Conservation (phyloP, 2,113 vertebrate species). For the Ptilorrhoa leucosticta region DNA sequence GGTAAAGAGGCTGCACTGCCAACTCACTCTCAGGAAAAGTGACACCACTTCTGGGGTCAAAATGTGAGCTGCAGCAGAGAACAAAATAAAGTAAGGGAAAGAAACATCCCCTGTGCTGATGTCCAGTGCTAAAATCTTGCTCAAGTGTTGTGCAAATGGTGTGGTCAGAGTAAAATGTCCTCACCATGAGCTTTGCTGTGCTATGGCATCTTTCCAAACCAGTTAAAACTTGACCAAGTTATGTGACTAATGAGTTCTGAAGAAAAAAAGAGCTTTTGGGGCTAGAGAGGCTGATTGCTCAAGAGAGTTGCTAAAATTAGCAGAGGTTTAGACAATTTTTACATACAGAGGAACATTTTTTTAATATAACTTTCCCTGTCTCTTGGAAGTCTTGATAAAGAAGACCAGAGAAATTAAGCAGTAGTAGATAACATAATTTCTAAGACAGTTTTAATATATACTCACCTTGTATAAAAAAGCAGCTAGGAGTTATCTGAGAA, state of each 20-base stretch:
- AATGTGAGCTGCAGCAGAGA: neutral
- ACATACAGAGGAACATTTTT: neutral
- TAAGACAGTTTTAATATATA: neutral
- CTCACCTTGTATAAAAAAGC: neutral
- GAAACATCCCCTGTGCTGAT: neutral
- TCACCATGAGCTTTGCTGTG: neutral
- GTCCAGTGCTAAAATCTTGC: neutral
- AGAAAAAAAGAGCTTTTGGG: neutral
- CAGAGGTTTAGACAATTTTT: neutral
- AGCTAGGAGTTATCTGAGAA: neutral
- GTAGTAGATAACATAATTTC: neutral
- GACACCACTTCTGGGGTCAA: neutral
- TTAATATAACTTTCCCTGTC: neutral
- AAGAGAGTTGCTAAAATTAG: neutral
- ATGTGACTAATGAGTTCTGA: neutral
- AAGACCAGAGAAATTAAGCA: neutral
- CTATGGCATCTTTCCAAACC: neutral
- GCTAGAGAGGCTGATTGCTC: neutral
- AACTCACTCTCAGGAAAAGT: neutral
- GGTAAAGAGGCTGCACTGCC: neutral
- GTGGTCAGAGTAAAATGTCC: neutral
- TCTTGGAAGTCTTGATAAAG: neutral
- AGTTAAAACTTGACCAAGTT: neutral
- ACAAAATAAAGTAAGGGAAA: neutral
- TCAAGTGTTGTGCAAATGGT: neutral